phyloP scores from a whole-genome alignment of 2,888 invertebrate genomes.

The Synergus gifuensis region DNA sequence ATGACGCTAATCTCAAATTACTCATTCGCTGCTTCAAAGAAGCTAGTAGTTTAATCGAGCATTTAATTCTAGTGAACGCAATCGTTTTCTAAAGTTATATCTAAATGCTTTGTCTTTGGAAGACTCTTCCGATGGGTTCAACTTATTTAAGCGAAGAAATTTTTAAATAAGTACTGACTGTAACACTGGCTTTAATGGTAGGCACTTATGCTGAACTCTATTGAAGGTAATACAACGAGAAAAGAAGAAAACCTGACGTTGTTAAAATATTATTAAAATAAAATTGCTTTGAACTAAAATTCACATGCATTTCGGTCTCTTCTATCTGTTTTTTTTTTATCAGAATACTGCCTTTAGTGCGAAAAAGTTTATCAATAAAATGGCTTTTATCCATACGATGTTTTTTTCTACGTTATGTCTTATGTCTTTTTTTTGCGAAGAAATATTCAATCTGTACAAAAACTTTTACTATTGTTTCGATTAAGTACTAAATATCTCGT shows the following conservation, averaged over 20 bases:
- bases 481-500: conserved; percentile 31
- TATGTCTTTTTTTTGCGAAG: background rate
- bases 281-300: conserved; percentile 24
- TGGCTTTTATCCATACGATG: background rate
- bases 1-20: background rate
- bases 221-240: conserved; percentile 1
- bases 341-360: background rate
- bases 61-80: background rate
- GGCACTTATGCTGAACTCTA: conserved; percentile 25
- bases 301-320: conserved; percentile 1
- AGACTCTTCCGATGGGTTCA: conserved; percentile 23
- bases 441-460: conserved; percentile 19
- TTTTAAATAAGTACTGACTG: background rate
- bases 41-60: background rate
- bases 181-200: conserved; percentile 13
- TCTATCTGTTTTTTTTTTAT: background rate
- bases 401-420: background rate
- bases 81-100: background rate
- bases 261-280: conserved; percentile 3
- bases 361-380: conserved; percentile 4
- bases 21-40: background rate
- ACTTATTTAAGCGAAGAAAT: background rate
- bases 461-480: conserved; percentile 8
- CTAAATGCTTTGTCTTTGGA: conserved; percentile 22
- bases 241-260: background rate